phyloP scores from a whole-genome alignment of 2,888 invertebrate genomes.

The Phragmatobia fuliginosa region DNA sequence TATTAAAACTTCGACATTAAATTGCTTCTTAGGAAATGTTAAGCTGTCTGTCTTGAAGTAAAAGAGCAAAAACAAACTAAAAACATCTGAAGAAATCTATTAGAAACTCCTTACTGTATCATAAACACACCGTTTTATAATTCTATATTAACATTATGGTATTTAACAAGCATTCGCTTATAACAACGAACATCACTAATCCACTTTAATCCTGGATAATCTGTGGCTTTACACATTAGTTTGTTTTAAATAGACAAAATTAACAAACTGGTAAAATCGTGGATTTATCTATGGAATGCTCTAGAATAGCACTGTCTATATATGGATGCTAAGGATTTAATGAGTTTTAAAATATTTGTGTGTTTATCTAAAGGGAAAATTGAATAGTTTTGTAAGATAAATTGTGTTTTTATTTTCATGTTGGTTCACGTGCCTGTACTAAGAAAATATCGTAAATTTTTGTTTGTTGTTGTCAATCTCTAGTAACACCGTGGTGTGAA shows the following conservation, averaged over 20 bases:
- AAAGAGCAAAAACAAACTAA: background rate
- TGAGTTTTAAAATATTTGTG: slow-evolving; percentile 17
- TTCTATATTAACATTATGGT: slow-evolving; percentile 17
- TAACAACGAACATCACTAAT: slow-evolving; percentile 15
- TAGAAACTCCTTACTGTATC: background rate
- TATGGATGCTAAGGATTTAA: slow-evolving; percentile 19
- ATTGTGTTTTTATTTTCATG: background rate
- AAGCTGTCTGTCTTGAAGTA: background rate
- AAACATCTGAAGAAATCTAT: background rate
- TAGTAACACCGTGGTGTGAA: no score
- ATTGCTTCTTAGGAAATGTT: background rate
- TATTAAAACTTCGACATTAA: no score
- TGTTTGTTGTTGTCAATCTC: no score
- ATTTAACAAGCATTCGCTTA: slow-evolving; percentile 20
- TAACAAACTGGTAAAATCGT: slow-evolving; percentile 42
- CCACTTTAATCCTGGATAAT: slow-evolving; percentile 21
- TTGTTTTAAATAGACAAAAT: slow-evolving; percentile 50
- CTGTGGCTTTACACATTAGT: slow-evolving; percentile 27
- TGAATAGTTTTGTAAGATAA: background rate
- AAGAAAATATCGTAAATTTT: background rate
- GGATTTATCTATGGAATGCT: slow-evolving; percentile 37
- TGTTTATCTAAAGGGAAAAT: slow-evolving; percentile 2
- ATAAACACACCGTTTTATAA: slow-evolving; percentile 18
- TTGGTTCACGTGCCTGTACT: background rate
- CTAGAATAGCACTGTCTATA: slow-evolving; percentile 36